Evolutionary conservation across 2,113 vertebrate genomes (phyloP).

Genomic region (Rhipidura dahli): DNA sequence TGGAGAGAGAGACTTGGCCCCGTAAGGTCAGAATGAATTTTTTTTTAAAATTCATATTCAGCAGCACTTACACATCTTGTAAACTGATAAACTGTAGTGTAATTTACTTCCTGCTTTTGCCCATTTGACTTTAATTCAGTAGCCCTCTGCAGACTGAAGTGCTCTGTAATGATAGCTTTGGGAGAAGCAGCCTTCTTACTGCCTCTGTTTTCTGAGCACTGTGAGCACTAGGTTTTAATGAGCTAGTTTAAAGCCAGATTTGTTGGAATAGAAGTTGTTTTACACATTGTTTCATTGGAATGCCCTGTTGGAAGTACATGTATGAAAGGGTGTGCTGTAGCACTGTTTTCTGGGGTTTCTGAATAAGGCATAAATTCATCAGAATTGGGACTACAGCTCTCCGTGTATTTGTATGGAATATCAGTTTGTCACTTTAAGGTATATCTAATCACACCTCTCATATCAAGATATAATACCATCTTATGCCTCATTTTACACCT

Average conservation of each 20-base stretch:
- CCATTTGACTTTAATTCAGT: slow-evolving; percentile 11
- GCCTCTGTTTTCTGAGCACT: not conserved
- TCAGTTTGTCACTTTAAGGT: not conserved
- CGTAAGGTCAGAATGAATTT: slow-evolving; percentile 63
- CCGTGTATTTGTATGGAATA: not conserved
- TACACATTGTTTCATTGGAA: not conserved
- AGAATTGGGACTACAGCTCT: not conserved
- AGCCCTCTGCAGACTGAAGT: not conserved
- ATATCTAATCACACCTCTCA: not conserved
- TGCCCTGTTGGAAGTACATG: not conserved
- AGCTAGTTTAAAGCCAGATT: not conserved
- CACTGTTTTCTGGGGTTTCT: not conserved
- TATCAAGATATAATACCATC: not conserved
- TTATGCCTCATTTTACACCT: not conserved
- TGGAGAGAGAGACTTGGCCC: slow-evolving; percentile 36
- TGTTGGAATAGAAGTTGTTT: not conserved
- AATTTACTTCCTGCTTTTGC: slow-evolving; percentile 33
- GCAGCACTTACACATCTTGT: not conserved
- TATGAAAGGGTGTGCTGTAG: not conserved
- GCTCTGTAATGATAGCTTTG: not conserved
- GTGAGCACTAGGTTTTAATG: not conserved
- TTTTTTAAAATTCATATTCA: not conserved
- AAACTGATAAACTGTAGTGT: not conserved
- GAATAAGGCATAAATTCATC: not conserved
- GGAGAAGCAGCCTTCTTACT: not conserved